Evolutionary conservation across 53 echinoderm and acorn worm species (phyloP).

Genomic region (Temnopleurus reevesii): DNA sequence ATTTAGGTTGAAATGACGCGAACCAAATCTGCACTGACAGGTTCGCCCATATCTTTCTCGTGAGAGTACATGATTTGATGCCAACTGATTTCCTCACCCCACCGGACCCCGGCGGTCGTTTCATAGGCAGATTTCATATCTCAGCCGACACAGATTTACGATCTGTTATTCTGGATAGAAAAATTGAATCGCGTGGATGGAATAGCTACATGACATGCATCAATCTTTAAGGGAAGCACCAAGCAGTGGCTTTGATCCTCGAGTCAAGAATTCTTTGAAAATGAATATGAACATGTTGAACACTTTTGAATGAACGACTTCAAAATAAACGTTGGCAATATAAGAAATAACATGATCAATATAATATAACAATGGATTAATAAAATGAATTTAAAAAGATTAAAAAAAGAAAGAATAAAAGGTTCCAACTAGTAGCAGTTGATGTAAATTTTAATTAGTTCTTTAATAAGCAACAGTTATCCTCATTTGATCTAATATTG

Average conservation of each 20-base stretch:
- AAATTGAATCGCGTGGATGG: slow-evolving; percentile 23
- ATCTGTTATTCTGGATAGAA: slow-evolving; percentile 36
- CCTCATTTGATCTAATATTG: too few relatives aligned
- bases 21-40: not conserved
- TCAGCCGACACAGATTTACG: slow-evolving; percentile 32
- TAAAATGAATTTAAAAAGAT: too few relatives aligned
- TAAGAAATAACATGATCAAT: too few relatives aligned
- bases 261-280: too few relatives aligned
- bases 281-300: too few relatives aligned
- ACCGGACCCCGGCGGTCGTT: not conserved
- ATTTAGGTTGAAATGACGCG: slow-evolving; percentile 28
- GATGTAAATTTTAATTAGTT: too few relatives aligned
- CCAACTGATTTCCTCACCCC: slow-evolving; percentile 12
- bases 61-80: slow-evolving; percentile 4
- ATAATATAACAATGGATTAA: too few relatives aligned
- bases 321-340: too few relatives aligned
- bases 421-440: too few relatives aligned
- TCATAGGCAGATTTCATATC: slow-evolving; percentile 9
- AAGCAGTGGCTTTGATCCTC: not conserved
- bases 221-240: not conserved
- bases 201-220: slow-evolving; percentile 3
- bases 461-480: too few relatives aligned
- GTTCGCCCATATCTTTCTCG: slow-evolving; percentile 21
- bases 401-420: too few relatives aligned
- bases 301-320: too few relatives aligned